These are phyloP conservation scores for Leptinotarsa texana DNA, from an alignment of 1,140 invertebrate species.

Conservation along the genomic window DNA sequence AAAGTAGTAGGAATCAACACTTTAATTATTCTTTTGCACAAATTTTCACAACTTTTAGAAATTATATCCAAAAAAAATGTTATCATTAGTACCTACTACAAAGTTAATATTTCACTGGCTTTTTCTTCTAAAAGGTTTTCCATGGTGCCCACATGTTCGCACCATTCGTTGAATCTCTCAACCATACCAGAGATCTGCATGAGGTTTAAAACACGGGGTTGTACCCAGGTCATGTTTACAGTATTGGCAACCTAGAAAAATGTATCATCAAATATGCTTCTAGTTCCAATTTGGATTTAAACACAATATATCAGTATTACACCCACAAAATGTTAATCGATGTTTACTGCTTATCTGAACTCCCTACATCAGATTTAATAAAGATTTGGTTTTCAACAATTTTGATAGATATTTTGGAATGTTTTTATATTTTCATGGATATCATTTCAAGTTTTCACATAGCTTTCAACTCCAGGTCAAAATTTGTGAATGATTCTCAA, in stretches of 20 bases:
- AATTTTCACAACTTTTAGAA: slow-evolving; percentile 9
- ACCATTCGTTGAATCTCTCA: slow-evolving; percentile 77
- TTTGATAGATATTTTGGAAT: too few species aligned
- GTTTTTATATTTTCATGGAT: too few species aligned
- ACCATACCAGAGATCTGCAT: slow-evolving; percentile 79
- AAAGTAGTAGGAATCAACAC: neutral
- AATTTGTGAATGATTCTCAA: too few species aligned
- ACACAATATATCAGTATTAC: too few species aligned
- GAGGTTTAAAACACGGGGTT: slow-evolving; percentile 85
- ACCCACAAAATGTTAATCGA: too few species aligned
- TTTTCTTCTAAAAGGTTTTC: slow-evolving; percentile 78
- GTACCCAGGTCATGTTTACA: slow-evolving; percentile 87
- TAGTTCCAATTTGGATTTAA: too few species aligned
- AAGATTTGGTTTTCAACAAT: too few species aligned
- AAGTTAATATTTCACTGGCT: slow-evolving; percentile 82
- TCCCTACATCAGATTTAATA: too few species aligned
- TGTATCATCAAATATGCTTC: slow-evolving; percentile 41
- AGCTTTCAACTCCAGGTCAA: too few species aligned
- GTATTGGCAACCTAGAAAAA: slow-evolving; percentile 56
- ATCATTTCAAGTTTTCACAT: too few species aligned
- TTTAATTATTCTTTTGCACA: neutral
- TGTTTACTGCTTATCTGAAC: too few species aligned
- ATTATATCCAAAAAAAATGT: slow-evolving; percentile 7
- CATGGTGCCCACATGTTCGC: slow-evolving; percentile 81
- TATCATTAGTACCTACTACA: slow-evolving; percentile 55